Base-by-base conservation (phyloP, 2,113 vertebrate genomes). In the Seriola quinqueradiata region DNA sequence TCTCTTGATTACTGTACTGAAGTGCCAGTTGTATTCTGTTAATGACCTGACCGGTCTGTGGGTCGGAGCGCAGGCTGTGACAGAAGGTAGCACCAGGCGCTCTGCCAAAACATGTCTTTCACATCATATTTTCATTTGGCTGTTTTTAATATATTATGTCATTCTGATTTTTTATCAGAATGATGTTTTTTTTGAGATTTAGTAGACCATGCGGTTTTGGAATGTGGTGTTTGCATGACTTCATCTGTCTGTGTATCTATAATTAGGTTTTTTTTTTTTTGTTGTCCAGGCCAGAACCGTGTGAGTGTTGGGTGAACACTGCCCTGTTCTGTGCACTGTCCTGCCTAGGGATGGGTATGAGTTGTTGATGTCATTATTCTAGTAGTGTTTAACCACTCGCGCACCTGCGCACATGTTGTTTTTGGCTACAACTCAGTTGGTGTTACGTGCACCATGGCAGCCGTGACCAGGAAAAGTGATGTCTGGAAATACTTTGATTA, bases 1-100 rank as follows among this genome's bases (percentile, higher is more conserved):
- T 72, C 82, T 87, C 80, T 85, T 13, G 68, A 77, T 79, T 78
- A 63, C 72, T 73, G 70, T 46, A 59, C 63, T 42, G 14, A 65
- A 59, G 78, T 76, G 82, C 85, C 82, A 44, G 38, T 70, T 83
- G 72, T 79, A 68, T 68, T 90, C 60, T 19, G 73, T 77, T 91
- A 79, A 87, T 88, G 84, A 85, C 83, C 72, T 74, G 71, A 75
- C 86, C 69, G 70, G 80, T 60, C 11, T 38, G 40, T 32, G 48
- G 69, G 72, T 60, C 60, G 9, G 75, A 13, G 63, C 8, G n/a
- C 28, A 4, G 69, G 65, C 72, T 79, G 59, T 52, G 79, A 76
- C 89, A 71, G 83, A 78, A 75, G 78, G 70, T 61, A 59, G 52
- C 63, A 64, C 83, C 61, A 44, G 91, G 79, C 84, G 23, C 60